phyloP scores from a whole-genome alignment of 2,113 vertebrate species.

The Cromileptes altivelis region DNA sequence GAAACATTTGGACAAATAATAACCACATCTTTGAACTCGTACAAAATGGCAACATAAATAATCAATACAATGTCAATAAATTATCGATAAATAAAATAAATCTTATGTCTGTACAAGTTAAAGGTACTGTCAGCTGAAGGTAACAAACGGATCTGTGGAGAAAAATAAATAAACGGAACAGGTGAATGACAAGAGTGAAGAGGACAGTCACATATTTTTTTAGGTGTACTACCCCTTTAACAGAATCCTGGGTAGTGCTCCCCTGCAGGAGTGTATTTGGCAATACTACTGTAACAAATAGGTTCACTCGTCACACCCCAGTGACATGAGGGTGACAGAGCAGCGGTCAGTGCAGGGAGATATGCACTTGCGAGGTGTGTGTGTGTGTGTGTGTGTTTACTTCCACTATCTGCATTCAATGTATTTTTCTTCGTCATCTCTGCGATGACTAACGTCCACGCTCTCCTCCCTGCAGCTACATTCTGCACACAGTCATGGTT shows the following conservation, averaged over 20 bases:
- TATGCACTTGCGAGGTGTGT: constrained; percentile 14
- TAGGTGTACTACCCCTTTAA: constrained; percentile 13
- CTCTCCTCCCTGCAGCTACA: constrained; percentile 9
- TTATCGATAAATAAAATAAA: constrained; percentile 77
- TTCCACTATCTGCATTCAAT: constrained; percentile 4
- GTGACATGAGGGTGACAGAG: constrained; percentile 2
- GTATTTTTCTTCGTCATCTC: not conserved
- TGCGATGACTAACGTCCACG: constrained; percentile 11
- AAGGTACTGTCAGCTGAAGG: constrained; percentile 61
- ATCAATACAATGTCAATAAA: constrained; percentile 63
- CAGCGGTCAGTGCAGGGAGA: constrained; percentile 34
- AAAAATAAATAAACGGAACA: constrained; percentile 40
- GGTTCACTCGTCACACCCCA: constrained; percentile 22
- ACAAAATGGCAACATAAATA: constrained; percentile 65
- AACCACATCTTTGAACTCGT: constrained; percentile 9
- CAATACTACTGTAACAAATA: constrained; percentile 34
- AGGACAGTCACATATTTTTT: not conserved
- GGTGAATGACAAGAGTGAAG: constrained; percentile 36
- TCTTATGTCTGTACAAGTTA: constrained; percentile 82
- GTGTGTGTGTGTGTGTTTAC: constrained; percentile 1
- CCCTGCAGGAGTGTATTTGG: constrained; percentile 50
- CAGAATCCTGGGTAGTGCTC: constrained; percentile 7
- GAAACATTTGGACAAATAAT: constrained; percentile 51
- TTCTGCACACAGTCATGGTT: constrained; percentile 31
- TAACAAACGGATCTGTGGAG: constrained; percentile 24